These are phyloP conservation scores for Heliothis peltigera DNA, from an alignment of 2,888 invertebrate genomes.

Conservation along the genomic window DNA sequence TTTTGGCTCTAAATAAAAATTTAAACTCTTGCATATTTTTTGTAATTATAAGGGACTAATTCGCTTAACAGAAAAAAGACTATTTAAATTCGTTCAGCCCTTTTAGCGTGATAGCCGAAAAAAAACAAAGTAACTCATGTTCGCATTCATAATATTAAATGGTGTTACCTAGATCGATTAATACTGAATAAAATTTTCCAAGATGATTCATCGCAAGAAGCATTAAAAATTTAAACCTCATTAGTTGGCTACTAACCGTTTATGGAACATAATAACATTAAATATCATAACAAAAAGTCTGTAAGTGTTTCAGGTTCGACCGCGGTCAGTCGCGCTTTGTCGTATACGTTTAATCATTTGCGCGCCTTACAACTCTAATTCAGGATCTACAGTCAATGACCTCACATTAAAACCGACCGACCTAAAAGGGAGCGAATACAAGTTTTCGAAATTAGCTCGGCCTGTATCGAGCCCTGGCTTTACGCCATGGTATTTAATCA, in stretches of 20 bases:
- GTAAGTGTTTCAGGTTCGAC: conserved; percentile 26
- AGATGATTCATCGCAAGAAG: conserved; percentile 1
- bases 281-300: conserved; percentile 31
- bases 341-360: conserved; percentile 38
- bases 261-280: conserved; percentile 21
- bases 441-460: conserved; percentile 81
- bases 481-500: conserved; percentile 83
- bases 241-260: conserved; percentile 23
- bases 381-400: conserved; percentile 71
- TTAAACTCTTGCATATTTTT: no score
- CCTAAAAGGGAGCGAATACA: conserved; percentile 71
- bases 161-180: conserved; percentile 1
- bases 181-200: neutral
- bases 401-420: conserved; percentile 68
- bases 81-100: no score
- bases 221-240: conserved; percentile 19
- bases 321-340: conserved; percentile 34
- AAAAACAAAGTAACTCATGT: no score
- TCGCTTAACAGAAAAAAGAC: no score
- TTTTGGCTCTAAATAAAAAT: no score
- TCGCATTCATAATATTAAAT: no score
- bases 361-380: conserved; percentile 62
- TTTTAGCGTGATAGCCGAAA: no score
- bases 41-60: no score
- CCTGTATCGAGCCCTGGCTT: conserved; percentile 73